These are phyloP conservation scores for Eospalax fontanierii DNA, from an alignment of 2,797 vertebrate genomes.

Conservation along the genomic window DNA sequence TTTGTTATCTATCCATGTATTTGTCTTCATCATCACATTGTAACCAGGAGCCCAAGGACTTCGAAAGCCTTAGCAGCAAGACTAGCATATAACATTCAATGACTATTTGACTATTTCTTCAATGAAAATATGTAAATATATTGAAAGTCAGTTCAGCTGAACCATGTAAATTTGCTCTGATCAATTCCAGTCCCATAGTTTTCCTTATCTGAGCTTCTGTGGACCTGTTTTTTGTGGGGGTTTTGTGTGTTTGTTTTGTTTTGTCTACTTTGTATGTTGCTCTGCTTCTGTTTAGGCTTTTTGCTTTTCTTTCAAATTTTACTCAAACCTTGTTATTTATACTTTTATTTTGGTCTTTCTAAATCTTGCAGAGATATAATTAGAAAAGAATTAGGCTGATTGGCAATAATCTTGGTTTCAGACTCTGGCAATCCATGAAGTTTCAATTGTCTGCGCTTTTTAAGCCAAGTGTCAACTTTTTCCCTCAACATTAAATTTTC, in stretches of 20 bases:
- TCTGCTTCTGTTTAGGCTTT: not conserved
- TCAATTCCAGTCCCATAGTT: not conserved
- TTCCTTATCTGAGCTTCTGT: not conserved
- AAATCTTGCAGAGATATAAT: constrained; percentile 3
- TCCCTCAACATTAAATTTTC: constrained; percentile 16
- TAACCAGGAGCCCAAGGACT: not conserved
- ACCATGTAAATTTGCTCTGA: not conserved
- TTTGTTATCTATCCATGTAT: not conserved
- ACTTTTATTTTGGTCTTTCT: not conserved
- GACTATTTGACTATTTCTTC: constrained; percentile 42
- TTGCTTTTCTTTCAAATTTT: not conserved
- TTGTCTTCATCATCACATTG: not conserved
- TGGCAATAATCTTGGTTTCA: constrained; percentile 37
- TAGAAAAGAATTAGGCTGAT: not conserved
- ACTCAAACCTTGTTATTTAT: not conserved
- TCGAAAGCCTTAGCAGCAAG: not conserved
- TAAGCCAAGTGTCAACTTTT: not conserved
- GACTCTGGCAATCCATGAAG: not conserved
- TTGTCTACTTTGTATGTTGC: not conserved
- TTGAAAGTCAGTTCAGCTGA: not conserved
- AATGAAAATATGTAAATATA: not conserved
- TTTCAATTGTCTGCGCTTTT: constrained; percentile 17
- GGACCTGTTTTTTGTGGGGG: not conserved
- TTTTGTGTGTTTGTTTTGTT: no score
- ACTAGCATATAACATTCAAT: not conserved